Percentiles rank a stretch among this genome's conserved stretches.
phyloP scores from a whole-genome alignment of 2,888 invertebrate genomes.

The Limenitis camilla region DNA sequence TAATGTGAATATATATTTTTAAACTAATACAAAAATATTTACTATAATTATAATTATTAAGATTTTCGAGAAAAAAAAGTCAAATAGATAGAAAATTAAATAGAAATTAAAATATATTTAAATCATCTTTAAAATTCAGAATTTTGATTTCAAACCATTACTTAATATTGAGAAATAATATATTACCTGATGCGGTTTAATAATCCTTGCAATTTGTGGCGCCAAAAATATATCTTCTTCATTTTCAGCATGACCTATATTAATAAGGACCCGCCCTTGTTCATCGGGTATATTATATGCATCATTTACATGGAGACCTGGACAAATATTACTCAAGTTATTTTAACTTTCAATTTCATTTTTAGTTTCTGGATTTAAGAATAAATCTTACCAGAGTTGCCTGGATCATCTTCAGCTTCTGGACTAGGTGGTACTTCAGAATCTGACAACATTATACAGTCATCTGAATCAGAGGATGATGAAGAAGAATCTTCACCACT shows the following conservation, averaged over 20 bases:
- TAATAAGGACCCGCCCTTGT: constrained; percentile 92
- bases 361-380: neutral
- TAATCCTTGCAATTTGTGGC: constrained; percentile 90
- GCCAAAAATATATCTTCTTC: constrained; percentile 95
- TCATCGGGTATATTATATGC: constrained; percentile 92
- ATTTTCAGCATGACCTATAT: constrained; percentile 92
- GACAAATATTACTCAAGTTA: constrained; percentile 3
- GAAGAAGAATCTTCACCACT: constrained; percentile 70
- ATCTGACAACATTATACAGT: constrained; percentile 90
- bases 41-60: too few relatives aligned
- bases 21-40: too few relatives aligned
- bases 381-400: constrained; percentile 82
- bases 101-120: too few relatives aligned
- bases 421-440: constrained; percentile 85
- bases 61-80: too few relatives aligned
- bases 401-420: constrained; percentile 90
- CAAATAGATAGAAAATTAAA: too few relatives aligned
- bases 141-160: too few relatives aligned
- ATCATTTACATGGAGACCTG: constrained; percentile 92
- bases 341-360: neutral
- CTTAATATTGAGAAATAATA: neutral
- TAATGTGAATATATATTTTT: too few relatives aligned
- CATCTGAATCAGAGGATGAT: constrained; percentile 83
- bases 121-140: too few relatives aligned
- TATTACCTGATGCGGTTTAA: constrained; percentile 94